phyloP scores from a whole-genome alignment of 64 coral and sea anemone species.

The Platygyra sinensis region DNA sequence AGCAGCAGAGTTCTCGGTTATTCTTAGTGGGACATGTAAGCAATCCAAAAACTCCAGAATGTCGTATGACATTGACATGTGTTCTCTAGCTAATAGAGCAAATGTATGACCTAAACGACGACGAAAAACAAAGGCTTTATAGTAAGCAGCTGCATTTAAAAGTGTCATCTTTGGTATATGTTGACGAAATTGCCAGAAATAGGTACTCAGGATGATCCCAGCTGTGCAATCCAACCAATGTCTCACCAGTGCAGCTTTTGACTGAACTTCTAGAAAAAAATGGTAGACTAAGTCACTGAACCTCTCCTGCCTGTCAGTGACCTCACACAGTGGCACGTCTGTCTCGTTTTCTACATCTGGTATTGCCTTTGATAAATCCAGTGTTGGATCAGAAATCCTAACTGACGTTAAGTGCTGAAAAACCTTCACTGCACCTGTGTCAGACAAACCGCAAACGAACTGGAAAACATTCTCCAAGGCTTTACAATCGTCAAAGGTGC shows the following conservation, averaged over 20 bases:
- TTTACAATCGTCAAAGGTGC: background rate
- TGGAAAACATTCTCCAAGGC: no score
- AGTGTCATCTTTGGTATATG: background rate
- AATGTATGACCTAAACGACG: no score
- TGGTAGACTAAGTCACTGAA: background rate
- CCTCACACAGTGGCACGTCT: background rate
- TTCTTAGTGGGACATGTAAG: background rate
- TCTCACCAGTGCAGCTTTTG: no score
- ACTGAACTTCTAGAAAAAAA: background rate
- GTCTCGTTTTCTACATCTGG: background rate
- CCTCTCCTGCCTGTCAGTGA: background rate
- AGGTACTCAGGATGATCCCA: background rate
- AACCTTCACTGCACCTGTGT: no score
- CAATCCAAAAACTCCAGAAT: background rate
- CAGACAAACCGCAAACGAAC: no score
- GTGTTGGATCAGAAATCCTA: no score
- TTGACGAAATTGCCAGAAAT: fast-evolving
- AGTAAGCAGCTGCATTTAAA: background rate
- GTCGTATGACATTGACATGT: background rate
- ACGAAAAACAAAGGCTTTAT: background rate
- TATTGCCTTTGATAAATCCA: background rate
- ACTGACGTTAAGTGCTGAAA: no score
- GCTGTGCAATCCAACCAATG: background rate
- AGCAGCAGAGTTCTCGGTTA: no score
- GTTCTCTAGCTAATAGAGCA: no score